phyloP scores from a whole-genome alignment of 2,113 vertebrate species.

The Triplophysa dalaica region DNA sequence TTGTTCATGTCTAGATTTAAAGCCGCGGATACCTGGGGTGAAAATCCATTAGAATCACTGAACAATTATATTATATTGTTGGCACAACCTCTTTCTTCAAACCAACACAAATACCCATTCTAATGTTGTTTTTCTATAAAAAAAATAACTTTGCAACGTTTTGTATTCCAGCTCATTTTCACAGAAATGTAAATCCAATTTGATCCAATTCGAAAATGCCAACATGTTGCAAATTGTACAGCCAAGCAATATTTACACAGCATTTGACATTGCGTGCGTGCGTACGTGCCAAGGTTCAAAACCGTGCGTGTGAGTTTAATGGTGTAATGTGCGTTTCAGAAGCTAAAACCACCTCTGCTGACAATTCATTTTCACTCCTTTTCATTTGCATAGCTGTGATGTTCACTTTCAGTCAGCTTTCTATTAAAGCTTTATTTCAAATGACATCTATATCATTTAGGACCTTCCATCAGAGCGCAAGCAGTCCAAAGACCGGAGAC shows the following conservation, averaged over 20 bases:
- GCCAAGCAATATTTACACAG: not conserved
- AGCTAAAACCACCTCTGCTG: constrained; percentile 13
- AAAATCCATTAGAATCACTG: constrained; percentile 40
- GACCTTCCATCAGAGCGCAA: constrained; percentile 7
- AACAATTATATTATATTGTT: constrained; percentile 19
- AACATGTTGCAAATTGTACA: constrained; percentile 8
- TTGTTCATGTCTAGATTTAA: constrained; percentile 28
- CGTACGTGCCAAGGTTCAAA: not conserved
- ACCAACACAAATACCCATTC: constrained; percentile 15
- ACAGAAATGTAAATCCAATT: not conserved
- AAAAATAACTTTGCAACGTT: not conserved
- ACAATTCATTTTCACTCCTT: constrained; percentile 31
- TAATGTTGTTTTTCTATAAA: not conserved
- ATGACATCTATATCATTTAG: constrained; percentile 30
- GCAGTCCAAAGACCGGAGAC: constrained; percentile 29
- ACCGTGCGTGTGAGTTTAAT: not conserved
- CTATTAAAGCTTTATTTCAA: constrained; percentile 26
- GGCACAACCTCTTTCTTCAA: not conserved
- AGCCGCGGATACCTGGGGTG: constrained; percentile 15
- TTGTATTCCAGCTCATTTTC: not conserved
- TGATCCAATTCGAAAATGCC: not conserved
- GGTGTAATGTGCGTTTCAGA: constrained; percentile 15
- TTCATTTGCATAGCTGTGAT: constrained; percentile 10
- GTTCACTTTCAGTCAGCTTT: constrained; percentile 7
- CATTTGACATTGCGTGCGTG: constrained; percentile 4